Conservation (phyloP, 2,888 invertebrate species). For the Polymixis flavicincta region DNA sequence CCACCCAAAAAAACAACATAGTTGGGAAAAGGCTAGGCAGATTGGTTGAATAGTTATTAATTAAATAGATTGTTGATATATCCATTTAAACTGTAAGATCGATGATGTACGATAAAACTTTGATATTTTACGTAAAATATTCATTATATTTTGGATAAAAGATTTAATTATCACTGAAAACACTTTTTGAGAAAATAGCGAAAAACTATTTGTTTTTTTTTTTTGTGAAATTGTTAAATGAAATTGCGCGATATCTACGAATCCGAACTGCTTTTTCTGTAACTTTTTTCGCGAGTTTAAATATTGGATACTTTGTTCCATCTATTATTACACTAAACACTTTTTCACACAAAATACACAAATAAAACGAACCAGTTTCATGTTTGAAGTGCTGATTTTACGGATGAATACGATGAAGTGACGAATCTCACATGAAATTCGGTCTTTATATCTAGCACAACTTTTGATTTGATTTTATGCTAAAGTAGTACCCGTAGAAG, state of each 20-base stretch:
- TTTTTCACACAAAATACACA: constrained; percentile 58
- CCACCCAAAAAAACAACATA: no score
- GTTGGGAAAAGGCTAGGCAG: no score
- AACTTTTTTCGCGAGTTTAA: not conserved
- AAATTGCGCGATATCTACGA: not conserved
- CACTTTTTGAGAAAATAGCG: constrained; percentile 6
- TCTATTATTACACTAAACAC: constrained; percentile 40
- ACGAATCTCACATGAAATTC: constrained; percentile 64
- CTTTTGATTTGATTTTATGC: constrained; percentile 62
- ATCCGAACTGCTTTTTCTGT: constrained; percentile 9
- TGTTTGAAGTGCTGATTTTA: constrained; percentile 68
- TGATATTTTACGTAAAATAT: not conserved
- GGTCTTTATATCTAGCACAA: constrained; percentile 72
- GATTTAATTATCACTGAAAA: not conserved
- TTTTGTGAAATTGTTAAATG: not conserved
- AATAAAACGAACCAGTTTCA: constrained; percentile 77
- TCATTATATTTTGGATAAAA: not conserved
- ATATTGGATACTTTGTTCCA: constrained; percentile 19
- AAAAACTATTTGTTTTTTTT: no score
- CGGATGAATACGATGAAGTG: constrained; percentile 68
- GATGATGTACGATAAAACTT: not conserved
- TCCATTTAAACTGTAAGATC: not conserved
- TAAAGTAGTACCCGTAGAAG: constrained; percentile 71
- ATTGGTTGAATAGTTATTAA: no score
- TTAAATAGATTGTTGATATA: not conserved